Evolutionary conservation across 2,113 vertebrate genomes (phyloP).

Genomic region (Boulengeromyrus knoepffleri): DNA sequence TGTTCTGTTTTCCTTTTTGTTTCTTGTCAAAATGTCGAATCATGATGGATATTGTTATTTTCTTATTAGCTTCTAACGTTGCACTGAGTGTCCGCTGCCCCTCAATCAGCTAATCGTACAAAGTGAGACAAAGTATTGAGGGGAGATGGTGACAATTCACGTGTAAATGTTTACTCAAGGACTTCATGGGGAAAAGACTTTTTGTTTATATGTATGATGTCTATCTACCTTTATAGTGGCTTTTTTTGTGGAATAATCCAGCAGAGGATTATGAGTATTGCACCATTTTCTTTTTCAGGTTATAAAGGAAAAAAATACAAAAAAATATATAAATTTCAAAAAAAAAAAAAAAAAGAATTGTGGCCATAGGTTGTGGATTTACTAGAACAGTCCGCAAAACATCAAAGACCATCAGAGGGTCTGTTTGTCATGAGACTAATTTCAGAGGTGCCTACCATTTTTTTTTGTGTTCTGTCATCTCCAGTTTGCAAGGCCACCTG

Average conservation of each 20-base stretch:
- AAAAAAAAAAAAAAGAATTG: conserved; percentile 53
- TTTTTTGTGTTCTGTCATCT: conserved; percentile 39
- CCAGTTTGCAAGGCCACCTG: conserved; percentile 47
- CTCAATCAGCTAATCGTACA: conserved; percentile 74
- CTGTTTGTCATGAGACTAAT: conserved; percentile 78
- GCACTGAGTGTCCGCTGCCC: conserved; percentile 93
- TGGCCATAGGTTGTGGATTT: conserved; percentile 77
- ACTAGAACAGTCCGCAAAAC: conserved; percentile 50
- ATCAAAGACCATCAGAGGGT: conserved; percentile 66
- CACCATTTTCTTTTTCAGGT: conserved; percentile 75
- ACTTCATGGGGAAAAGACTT: conserved; percentile 67
- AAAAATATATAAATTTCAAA: conserved; percentile 35
- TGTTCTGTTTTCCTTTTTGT: conserved; percentile 52
- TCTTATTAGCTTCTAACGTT: conserved; percentile 82
- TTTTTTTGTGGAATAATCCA: conserved; percentile 89
- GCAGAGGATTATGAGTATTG: conserved; percentile 75
- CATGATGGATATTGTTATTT: conserved; percentile 58
- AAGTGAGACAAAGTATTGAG: conserved; percentile 61
- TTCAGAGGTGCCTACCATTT: conserved; percentile 84
- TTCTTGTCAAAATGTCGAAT: conserved; percentile 40
- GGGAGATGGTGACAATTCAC: conserved; percentile 79
- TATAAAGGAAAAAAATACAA: conserved; percentile 54
- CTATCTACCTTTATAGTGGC: conserved; percentile 86
- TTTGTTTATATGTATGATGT: conserved; percentile 77
- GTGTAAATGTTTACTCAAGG: conserved; percentile 99